Evolutionary conservation across 2,113 vertebrate genomes (phyloP), one percentile per base, ranked within the genome.

Genomic region (Lophotis ruficrista): DNA sequence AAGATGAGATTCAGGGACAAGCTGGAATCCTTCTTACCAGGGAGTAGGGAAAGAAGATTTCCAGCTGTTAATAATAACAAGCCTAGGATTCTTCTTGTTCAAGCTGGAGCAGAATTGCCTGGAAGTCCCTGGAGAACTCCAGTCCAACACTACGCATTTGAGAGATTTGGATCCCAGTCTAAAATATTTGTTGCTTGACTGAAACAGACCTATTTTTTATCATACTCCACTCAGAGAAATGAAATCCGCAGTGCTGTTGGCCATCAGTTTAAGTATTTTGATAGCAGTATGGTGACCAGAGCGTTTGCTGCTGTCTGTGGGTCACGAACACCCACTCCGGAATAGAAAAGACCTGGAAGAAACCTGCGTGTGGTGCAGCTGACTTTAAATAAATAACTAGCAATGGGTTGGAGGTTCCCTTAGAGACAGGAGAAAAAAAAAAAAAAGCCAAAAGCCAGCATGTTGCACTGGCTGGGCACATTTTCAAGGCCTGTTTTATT

Each of bases 401-500:
- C 62, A 23, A 3, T 35, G 56, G 47, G 18, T 31, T 51, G 68
- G 83, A 90, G 18, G 31, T 88, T 91, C 27, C 80, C n/a, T 86
- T 89, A 6, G 3, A 73, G 56, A 43, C 41, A 15, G 81, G 14
- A 33, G 53, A 56, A 31, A 64, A 50, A 33, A n/a, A 22, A 8
- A 22, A 31, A 58, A 64, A 81, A 83, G 38, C 48, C 70, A 68
- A 54, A 83, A 65, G 31, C 33, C 94, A 89, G 61, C 50, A 5
- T 38, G 30, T n/a, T 66, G 94, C 68, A 31, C 73, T n/a, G 75
- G 31, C 85, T 91, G 96, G 97, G 94, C 43, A 45, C 53, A 27
- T 90, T 97, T 91, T 97, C 97, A 71, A 12, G 92, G n/a, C 69
- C 69, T 95, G 87, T 96, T 95, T 94, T 94, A 94, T 96, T 96